Base-by-base conservation (phyloP, 2,888 invertebrate species). In the Hemistola chrysoprasaria region DNA sequence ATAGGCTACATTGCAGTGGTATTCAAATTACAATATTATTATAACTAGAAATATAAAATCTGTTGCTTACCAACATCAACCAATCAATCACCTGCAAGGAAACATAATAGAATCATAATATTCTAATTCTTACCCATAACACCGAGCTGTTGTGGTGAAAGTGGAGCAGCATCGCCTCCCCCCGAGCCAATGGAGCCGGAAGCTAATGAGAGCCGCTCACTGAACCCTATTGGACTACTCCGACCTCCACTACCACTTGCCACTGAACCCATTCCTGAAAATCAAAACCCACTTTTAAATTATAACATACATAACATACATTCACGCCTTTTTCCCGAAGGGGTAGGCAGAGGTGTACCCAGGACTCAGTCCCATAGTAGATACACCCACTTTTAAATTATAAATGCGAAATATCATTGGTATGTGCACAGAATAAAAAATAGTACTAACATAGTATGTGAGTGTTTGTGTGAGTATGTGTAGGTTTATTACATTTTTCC, bases 131-230 rank as follows among this genome's bases (percentile, higher is more conserved):
- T 80, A 95, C 95, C 97, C 92, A 97, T 94, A 16, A 96, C 95
- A 43, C 97, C 97, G 20, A 97, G 90, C 62, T 97, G 96, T 69
- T 96, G 95, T 1, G 97, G 95, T 1, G 95, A 95, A 22, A 97
- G 89, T 47, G 92, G 92, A 1, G 92, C 90, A 22, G 92, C 91
- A 51, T 91, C 91, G 26, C 90, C 90, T 6, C 88, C 87, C 3
- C 81, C 87, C 1, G 88, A 89, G 0, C 91, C 91, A 37, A 93
- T 82, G 23, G 93, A 93, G 0, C 93, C 93, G 0, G 93, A 93
- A 0, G 93, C 93, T 47, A 93, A 61, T 0, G 94, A 94, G 25
- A 92, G 72, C 6, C 92, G 90, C 66, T 94, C 94, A 52, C 93
- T 93, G 36, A 91, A 90, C 10, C 86, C 90, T 8, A 87, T 73